A percentile compares a stretch with the other conserved stretches of the same genome.
Conservation (phyloP, 2,888 invertebrate species). For the Trypoxylon attenuatum region DNA sequence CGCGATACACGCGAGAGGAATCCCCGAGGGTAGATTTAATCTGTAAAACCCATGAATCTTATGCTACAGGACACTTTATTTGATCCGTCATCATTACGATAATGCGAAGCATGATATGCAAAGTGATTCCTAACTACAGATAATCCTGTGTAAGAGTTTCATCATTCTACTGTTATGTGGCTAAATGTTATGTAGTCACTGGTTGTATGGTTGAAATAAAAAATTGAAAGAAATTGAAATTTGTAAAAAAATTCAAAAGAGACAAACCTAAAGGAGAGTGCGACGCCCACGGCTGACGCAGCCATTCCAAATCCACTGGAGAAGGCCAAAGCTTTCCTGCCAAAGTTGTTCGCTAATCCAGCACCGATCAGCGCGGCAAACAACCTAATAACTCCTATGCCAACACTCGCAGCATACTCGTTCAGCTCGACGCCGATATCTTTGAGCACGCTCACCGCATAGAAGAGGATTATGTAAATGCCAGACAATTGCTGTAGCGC, state of each 20-base stretch:
- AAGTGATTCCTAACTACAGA: too few relatives aligned
- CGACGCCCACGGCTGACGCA: conserved; percentile 77
- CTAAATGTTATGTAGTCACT: too few relatives aligned
- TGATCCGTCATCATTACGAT: too few relatives aligned
- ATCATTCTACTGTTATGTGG: too few relatives aligned
- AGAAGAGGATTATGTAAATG: conserved; percentile 84
- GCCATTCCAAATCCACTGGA: conserved; percentile 81
- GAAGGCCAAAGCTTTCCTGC: conserved; percentile 80
- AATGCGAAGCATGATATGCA: too few relatives aligned
- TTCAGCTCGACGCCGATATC: conserved; percentile 81
- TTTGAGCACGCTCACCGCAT: conserved; percentile 83
- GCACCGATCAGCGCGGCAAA: conserved; percentile 82
- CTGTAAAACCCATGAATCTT: too few relatives aligned
- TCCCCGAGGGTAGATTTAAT: conserved; percentile 64
- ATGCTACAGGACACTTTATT: too few relatives aligned
- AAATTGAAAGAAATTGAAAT: too few relatives aligned
- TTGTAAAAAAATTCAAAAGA: too few relatives aligned
- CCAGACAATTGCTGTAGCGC: conserved; percentile 84
- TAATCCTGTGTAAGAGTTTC: too few relatives aligned
- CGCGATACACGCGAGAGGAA: conserved; percentile 79
- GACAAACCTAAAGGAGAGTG: conserved; percentile 72
- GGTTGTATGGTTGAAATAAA: too few relatives aligned
- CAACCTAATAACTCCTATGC: conserved; percentile 81
- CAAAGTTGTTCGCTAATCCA: conserved; percentile 80
- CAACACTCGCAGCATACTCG: conserved; percentile 82